Base-by-base conservation (phyloP, 2,797 vertebrate species). In the Xenentodon cancila region DNA sequence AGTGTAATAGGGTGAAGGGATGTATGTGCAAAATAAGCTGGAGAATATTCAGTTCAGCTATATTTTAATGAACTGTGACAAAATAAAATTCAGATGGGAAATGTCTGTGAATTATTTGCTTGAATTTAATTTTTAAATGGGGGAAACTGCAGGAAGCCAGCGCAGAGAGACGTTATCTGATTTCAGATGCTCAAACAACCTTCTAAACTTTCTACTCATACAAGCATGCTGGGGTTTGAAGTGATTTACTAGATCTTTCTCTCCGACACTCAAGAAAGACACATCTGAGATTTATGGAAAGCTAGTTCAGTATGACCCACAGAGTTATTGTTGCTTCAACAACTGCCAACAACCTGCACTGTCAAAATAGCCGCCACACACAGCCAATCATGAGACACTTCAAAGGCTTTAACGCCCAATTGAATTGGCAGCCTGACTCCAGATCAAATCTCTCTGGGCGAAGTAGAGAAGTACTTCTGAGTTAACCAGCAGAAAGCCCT, bases 1-100 rank as follows among this genome's bases (percentile, higher is more conserved):
- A 63, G 71, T 64, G 77, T 75, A 83, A 87, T 62, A 56, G 68
- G 37, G 21, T 59, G 73, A 80, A 75, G 68, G 57, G 63, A 65
- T 55, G 59, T 52, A 53, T 54, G 81, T 54, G 72, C 59, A 75
- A 53, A 86, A 71, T 72, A 62, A 81, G 82, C 73, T 73, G 71
- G 40, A 77, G 77, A 79, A 85, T 84, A 84, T 85, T 86, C 77
- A 55, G 64, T 82, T 82, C 74, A 86, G 85, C 88, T 84, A 82
- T 47, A 61, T 88, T 82, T 87, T 85, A 84, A 91, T 86, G 82
- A 89, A 84, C 77, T 87, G 84, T 80, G 80, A 86, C 82, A 79
- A 64, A 61, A 72, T 7, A 67, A 42, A 53, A 58, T 75, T 82
- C 68, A 22, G 70, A 80, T 73, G 80, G 75, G 75, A 84, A 73